Base-by-base conservation (phyloP, 2,113 vertebrate species). In the Otis tarda region DNA sequence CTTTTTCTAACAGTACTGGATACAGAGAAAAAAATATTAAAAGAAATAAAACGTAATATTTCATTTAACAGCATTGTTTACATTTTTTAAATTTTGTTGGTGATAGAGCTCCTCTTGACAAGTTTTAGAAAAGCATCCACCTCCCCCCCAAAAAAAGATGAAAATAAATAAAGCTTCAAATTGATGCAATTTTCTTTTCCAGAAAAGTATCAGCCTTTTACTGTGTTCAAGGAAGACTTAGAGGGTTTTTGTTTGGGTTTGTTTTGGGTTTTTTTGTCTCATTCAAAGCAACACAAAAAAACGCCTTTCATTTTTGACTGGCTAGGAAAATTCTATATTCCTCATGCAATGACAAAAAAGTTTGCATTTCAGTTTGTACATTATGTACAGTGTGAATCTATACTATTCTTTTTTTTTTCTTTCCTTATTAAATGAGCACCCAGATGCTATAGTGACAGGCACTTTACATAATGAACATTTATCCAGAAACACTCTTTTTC, bases 401-500 rank as follows among this genome's bases (percentile, higher is more conserved):
- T 22, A 28, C 7, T 25, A 2, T 20, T 86, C 20, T 50, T 52
- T 11, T 52, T 11, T 59, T 43, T 13, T 30, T 15, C 5, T 60
- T 83, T 71, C 7, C 2, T 52, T 43, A 33, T 43, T 64, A 79
- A 63, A 87, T 57, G 5, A 83, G 6, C 3, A 35, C 4, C 14
- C 24, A 61, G 22, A 65, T 74, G 15, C 14, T 59, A 22, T 43
- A 12, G 3, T 74, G 17, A 22, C 7, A 59, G 14, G 4, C 27
- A 56, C 4, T 79, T 76, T 56, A 87, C 2, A 1, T 45, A 71
- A 37, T n/a, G 15, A 81, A 65, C 56, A 56, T 1, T 63, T 90
- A 50, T 13, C 7, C 8, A 35, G 6, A 79, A 55, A 55, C 9
- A 5, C 0, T 49, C 0, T 49, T 67, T 31, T 39, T 6, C 3